Conservation (phyloP, 2,797 vertebrate genomes). For the Dicrostonyx torquatus region DNA sequence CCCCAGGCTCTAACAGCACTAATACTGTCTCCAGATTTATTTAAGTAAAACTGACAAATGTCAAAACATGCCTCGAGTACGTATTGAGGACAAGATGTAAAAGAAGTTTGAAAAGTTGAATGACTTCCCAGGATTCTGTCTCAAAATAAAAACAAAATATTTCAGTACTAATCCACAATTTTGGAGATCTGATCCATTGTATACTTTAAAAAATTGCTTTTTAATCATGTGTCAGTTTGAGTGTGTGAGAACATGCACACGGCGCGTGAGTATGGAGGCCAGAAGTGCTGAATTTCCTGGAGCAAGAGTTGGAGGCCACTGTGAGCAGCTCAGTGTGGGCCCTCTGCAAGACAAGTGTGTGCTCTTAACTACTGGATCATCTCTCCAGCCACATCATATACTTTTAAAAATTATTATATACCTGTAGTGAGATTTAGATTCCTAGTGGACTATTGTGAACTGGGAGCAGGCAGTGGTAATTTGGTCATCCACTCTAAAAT, state of each 20-base stretch:
- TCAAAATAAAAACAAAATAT: not conserved
- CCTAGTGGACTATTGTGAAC: not conserved
- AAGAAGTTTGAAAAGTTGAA: not conserved
- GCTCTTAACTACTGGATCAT: not conserved
- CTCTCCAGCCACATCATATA: not conserved
- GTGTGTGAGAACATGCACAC: not conserved
- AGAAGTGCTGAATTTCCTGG: not conserved
- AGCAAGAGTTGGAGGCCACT: not conserved
- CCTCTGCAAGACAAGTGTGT: not conserved
- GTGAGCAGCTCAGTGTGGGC: not conserved
- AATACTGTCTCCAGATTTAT: not conserved
- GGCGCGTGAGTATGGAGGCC: not conserved
- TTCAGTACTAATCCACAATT: not conserved
- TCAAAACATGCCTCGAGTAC: not conserved
- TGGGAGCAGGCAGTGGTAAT: conserved; percentile 55
- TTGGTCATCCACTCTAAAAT: conserved; percentile 30
- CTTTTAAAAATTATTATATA: not conserved
- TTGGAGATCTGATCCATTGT: not conserved
- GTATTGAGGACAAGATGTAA: not conserved
- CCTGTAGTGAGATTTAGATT: not conserved
- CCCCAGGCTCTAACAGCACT: not conserved
- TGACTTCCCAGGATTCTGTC: not conserved
- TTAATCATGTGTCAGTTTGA: not conserved
- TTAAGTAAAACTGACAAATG: not conserved
- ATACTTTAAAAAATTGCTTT: not conserved